Conservation (phyloP, 2,113 vertebrate genomes). For the Nicator chloris region DNA sequence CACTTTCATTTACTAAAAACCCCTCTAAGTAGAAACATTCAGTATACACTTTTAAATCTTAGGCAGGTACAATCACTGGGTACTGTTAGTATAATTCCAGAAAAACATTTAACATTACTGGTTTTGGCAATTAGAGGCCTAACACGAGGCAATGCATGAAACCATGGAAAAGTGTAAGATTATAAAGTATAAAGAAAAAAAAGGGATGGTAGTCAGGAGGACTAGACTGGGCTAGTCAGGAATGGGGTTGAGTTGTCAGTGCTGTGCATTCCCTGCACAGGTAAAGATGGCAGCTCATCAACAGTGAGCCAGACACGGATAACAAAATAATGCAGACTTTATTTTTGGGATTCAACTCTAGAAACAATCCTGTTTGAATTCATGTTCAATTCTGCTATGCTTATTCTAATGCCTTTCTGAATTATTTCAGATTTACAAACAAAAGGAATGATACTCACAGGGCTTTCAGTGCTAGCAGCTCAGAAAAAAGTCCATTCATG, state of each 20-base stretch:
- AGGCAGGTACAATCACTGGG: background rate
- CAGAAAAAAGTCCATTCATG: slow-evolving; percentile 80
- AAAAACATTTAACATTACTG: background rate
- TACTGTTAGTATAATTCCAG: background rate
- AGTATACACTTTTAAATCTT: background rate
- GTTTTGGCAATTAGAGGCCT: background rate
- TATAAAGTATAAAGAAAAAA: background rate
- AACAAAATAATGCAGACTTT: background rate
- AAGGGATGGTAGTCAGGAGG: background rate
- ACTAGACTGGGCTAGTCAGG: background rate
- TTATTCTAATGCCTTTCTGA: background rate
- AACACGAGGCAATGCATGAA: background rate
- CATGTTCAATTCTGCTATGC: background rate
- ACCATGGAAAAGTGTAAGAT: background rate
- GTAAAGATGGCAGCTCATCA: background rate
- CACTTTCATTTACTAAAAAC: background rate
- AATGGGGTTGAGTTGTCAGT: background rate
- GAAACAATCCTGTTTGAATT: background rate
- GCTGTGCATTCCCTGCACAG: background rate
- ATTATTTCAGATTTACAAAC: background rate
- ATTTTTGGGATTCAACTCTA: background rate
- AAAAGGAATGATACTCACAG: slow-evolving; percentile 77
- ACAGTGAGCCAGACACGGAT: background rate
- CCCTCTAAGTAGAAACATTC: background rate
- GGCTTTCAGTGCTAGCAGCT: slow-evolving; percentile 80